Percentiles rank a stretch among this genome's conserved stretches.
These are phyloP conservation scores for Eutrigla gurnardus DNA, from an alignment of 2,797 vertebrate species.

Conservation along the genomic window DNA sequence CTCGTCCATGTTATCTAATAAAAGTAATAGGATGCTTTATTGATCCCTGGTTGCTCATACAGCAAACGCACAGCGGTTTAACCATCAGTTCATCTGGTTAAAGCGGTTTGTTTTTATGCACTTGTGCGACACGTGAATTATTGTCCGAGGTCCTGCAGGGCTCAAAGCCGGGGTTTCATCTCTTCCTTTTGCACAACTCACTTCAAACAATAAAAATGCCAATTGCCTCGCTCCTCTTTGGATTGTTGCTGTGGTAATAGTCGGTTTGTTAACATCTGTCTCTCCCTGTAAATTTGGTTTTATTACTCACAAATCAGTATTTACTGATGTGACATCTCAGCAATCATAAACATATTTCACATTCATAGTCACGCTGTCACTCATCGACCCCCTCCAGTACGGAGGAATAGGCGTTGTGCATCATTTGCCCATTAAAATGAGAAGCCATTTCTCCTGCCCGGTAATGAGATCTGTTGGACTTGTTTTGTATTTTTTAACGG, in stretches of 20 bases:
- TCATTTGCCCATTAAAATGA: slow-evolving; percentile 58
- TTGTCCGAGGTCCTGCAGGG: slow-evolving; percentile 22
- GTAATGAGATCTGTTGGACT: slow-evolving; percentile 55
- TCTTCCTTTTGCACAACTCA: slow-evolving; percentile 28
- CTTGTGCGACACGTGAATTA: slow-evolving; percentile 38
- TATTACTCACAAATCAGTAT: slow-evolving; percentile 50
- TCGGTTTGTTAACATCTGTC: slow-evolving; percentile 22
- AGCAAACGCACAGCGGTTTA: slow-evolving; percentile 36
- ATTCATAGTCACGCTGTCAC: slow-evolving; percentile 32
- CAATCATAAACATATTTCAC: slow-evolving; percentile 40
- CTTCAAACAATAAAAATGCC: slow-evolving; percentile 55
- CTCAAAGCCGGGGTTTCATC: slow-evolving; percentile 31
- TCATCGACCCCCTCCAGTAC: slow-evolving; percentile 44
- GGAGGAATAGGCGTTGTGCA: slow-evolving; percentile 51
- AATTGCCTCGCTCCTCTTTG: slow-evolving; percentile 50
- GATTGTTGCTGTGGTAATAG: slow-evolving; percentile 50
- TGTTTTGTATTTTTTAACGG: slow-evolving; percentile 27
- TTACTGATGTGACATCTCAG: slow-evolving; percentile 60
- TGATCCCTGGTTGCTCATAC: slow-evolving; percentile 31
- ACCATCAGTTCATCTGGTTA: slow-evolving; percentile 37
- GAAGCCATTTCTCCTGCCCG: slow-evolving; percentile 25
- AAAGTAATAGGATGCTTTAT: slow-evolving; percentile 39
- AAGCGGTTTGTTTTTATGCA: slow-evolving; percentile 40
- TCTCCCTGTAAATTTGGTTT: slow-evolving; percentile 26
- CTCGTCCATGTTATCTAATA: slow-evolving; percentile 20